Evolutionary conservation across 2,888 invertebrate species (phyloP).

Genomic region (Synergus laeviventris): DNA sequence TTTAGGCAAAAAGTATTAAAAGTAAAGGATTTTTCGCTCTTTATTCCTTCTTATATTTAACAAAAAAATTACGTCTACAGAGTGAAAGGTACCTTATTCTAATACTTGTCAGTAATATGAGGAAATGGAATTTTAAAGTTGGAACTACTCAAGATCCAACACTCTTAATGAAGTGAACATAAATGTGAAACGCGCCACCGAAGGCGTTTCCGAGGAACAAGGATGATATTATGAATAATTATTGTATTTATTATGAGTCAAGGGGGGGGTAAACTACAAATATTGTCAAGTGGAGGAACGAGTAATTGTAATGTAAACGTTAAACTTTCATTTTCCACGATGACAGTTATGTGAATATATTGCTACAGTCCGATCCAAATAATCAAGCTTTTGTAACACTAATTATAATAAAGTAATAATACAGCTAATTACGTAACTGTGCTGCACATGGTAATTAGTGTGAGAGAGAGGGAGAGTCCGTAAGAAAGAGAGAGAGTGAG

Average conservation of each 20-base stretch:
- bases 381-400: constrained; percentile 76
- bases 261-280: constrained; percentile 47
- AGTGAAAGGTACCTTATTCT: no score
- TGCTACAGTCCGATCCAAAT: constrained; percentile 76
- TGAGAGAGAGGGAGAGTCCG: constrained; percentile 40
- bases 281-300: constrained; percentile 34
- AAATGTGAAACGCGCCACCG: constrained; percentile 6
- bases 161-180: neutral
- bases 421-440: constrained; percentile 66
- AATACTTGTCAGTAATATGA: no score
- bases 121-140: neutral
- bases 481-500: constrained; percentile 13
- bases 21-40: no score
- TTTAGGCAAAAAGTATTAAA: no score
- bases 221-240: constrained; percentile 52
- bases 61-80: no score
- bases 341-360: constrained; percentile 74
- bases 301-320: constrained; percentile 70
- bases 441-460: constrained; percentile 34
- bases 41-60: no score
- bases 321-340: constrained; percentile 74
- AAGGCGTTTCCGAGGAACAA: constrained; percentile 39
- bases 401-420: constrained; percentile 71
- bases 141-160: no score
- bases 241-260: constrained; percentile 59